Base-by-base conservation (phyloP, 2,888 invertebrate species). In the Plagiodera versicolora region DNA sequence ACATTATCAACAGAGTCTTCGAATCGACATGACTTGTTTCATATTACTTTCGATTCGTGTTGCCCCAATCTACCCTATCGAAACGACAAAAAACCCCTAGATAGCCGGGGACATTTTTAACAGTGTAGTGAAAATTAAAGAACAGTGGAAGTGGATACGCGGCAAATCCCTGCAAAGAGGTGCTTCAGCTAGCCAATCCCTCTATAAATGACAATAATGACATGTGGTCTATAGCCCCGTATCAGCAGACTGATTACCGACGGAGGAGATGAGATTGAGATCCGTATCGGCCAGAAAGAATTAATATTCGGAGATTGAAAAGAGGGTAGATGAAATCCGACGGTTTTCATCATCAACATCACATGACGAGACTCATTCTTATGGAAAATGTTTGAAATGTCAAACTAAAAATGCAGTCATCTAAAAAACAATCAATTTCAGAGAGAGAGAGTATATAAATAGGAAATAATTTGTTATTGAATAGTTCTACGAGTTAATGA, bases 61-160 rank as follows among this genome's bases (percentile, higher is more conserved):
- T 45, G 51, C 51, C 11, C 53, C 53, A 14, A 35, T 53, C 28
- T 1, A 44, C 19, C 53, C 53, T 17, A 44, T 8, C 47, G 35
- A 5, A 24, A 11, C 47, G 28, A 28, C 5, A 18, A n/a, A 35
- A 44, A 55, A 30, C 45, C n/a, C n/a, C n/a, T n/a, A n/a, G n/a
- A n/a, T n/a, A 9, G 30, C 35, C 14, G 50, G 55, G 60, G 58
- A 49, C 39, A 28, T 63, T 70, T 72, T 74, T 72, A 68, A 64
- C 72, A 73, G 75, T 73, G 76, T 75, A 73, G 58, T 73, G 66
- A 69, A 75, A 76, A 77, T 75, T 75, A 74, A 75, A 74, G 72
- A 71, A 71, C 65, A 64, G 52, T 50, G 58, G 58, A 60, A 63
- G 65, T 61, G 56, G 46, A 39, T 50, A 54, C 64, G 61, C 68